Percentiles rank a stretch among this genome's conserved stretches.
Evolutionary conservation across 2,113 vertebrate species (phyloP).

Genomic region (Narcine bancroftii): DNA sequence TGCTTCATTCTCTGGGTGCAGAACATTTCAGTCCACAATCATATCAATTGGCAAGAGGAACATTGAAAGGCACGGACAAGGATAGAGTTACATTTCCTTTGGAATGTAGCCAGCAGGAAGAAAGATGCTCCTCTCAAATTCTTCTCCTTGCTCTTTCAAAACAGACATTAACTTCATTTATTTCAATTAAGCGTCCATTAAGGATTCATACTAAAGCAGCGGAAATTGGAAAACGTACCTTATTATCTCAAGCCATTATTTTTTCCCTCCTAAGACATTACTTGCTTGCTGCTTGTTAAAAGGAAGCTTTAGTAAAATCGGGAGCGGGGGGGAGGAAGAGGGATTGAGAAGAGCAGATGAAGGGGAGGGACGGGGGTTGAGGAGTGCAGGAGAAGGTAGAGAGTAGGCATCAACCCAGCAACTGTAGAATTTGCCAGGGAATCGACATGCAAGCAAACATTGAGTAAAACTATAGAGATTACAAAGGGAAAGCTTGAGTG

Average conservation of each 20-base stretch:
- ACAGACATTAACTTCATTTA: background rate
- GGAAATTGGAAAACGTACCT: background rate
- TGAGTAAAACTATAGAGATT: background rate
- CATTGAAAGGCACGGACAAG: background rate
- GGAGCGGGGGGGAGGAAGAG: too few relatives aligned
- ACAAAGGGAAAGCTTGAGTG: background rate
- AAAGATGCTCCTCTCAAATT: background rate
- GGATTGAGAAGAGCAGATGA: background rate
- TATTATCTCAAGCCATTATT: background rate
- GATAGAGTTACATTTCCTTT: background rate
- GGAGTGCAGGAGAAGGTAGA: too few relatives aligned
- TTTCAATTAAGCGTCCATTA: conserved; percentile 6
- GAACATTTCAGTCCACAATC: background rate
- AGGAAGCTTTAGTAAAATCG: background rate
- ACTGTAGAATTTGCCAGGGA: background rate
- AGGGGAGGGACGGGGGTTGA: background rate
- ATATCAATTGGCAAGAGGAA: background rate
- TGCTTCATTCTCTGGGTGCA: background rate
- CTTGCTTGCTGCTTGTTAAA: background rate
- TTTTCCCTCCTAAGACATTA: background rate
- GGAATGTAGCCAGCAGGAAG: background rate
- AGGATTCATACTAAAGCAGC: background rate
- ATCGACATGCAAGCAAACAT: background rate
- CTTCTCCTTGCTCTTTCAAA: background rate
- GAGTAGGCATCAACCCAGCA: background rate